Base-by-base conservation (phyloP, 2,888 invertebrate genomes). In the Agrenia bidenticulata region DNA sequence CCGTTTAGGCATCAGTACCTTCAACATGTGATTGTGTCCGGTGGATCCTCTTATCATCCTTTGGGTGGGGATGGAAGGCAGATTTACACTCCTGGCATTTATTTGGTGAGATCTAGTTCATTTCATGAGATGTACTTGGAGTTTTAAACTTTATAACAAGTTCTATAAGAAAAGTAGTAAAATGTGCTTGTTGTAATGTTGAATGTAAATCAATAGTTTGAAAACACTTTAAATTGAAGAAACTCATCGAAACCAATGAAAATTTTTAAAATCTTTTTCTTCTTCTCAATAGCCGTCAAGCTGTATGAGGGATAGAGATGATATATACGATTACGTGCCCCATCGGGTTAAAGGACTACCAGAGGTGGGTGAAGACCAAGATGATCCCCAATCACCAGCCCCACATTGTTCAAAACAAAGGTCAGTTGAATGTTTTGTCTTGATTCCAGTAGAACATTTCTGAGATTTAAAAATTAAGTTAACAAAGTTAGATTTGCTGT, bases 291-390 rank as follows among this genome's bases (percentile, higher is more conserved):
- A 74, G 74, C 74, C 74, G 27, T 74, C 74, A 56, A 72, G 72
- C 50, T 74, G 74, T 69, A 68, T 74, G 24, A 58, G 67, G 53
- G 72, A 74, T 66, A 69, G 67, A 37, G 74, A 74, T 57, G 74
- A 74, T 37, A 74, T 74, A 63, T 74, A 74, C 64, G 74, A 74
- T 63, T 74, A 74, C 60, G 66, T 70, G 39, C 74, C 74, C 32
- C 74, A 70, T 37, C 59, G 63, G 15, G 23, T n/a, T 4, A 45
- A 45, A 45, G 17, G 17, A 7, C 45, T 45, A 45, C 45, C 45
- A 15, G 45, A 45, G 7, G 45, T 45, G 17, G 45, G 21, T 15
- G 15, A 45, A 7, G 45, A 45, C 21, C 7, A 15, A 7, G 45
- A 45, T 21, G 45, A 45, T 4, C n/a, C n/a, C 45, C 17, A 4